These are phyloP conservation scores for Drosophila dives DNA, from an alignment of 2,888 invertebrate species.

Conservation along the genomic window DNA sequence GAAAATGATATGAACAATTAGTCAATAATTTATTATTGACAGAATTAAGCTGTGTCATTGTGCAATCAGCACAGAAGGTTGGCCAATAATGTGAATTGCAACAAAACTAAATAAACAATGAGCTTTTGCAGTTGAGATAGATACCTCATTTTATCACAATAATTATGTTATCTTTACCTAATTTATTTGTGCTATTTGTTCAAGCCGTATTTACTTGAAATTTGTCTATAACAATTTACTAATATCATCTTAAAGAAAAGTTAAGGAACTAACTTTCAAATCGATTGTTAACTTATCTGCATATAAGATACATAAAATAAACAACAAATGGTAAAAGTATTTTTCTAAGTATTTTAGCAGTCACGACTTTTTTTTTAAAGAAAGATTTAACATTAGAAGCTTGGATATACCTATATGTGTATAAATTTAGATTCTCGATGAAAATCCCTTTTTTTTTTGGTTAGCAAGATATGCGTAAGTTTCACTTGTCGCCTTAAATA, in stretches of 20 bases:
- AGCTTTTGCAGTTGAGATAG: neutral
- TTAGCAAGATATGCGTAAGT: conserved; percentile 25
- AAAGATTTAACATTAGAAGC: neutral
- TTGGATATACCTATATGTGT: neutral
- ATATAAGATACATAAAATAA: neutral
- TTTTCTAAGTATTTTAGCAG: neutral
- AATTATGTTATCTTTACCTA: neutral
- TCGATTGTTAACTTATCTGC: neutral
- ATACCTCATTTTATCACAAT: neutral
- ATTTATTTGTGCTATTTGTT: neutral
- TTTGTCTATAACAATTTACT: neutral
- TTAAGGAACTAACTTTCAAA: neutral
- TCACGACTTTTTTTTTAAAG: neutral
- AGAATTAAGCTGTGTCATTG: conserved; percentile 1
- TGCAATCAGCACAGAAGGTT: neutral
- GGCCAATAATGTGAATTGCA: conserved; percentile 3
- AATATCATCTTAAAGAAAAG: neutral
- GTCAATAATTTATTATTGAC: conserved; percentile 51
- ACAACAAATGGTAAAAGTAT: neutral
- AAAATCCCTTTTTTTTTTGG: neutral
- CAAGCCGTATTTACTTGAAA: neutral
- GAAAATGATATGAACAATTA: conserved; percentile 1
- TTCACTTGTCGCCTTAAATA: conserved; percentile 19
- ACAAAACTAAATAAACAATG: neutral
- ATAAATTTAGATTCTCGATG: neutral